phyloP scores from a whole-genome alignment of 2,797 vertebrate genomes.

The Nyctalus aviator region DNA sequence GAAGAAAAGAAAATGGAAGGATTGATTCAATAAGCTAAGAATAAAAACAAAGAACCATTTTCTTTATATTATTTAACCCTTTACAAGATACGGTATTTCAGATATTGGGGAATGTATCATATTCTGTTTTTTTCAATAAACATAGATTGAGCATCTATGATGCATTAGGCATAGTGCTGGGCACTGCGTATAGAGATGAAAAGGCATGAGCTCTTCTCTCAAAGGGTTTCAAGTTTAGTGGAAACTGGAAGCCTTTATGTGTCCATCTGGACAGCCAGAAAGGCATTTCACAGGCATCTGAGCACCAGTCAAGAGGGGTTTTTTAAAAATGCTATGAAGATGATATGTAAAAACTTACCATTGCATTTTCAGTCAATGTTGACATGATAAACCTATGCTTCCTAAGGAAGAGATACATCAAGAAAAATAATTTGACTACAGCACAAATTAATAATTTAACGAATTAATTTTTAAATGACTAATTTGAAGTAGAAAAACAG shows the following conservation, averaged over 20 bases:
- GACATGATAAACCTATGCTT: not conserved
- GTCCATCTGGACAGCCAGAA: not conserved
- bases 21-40: not conserved
- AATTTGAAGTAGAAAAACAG: constrained; percentile 10
- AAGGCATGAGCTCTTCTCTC: not conserved
- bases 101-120: not conserved
- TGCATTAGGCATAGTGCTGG: not conserved
- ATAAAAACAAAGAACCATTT: not conserved
- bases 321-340: not conserved
- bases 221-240: not conserved
- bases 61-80: not conserved
- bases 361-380: not conserved
- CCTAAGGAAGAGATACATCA: not conserved
- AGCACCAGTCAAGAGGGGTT: not conserved
- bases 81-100: not conserved
- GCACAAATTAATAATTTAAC: not conserved
- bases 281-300: not conserved
- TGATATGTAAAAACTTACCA: not conserved
- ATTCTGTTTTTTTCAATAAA: not conserved
- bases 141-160: not conserved
- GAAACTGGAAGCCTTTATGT: not conserved
- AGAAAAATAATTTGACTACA: not conserved
- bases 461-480: not conserved
- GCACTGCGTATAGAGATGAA: not conserved
- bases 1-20: not conserved